A percentile compares a stretch with the other conserved stretches of the same genome.
These are phyloP conservation scores for Lutraria lutraria DNA, from an alignment of 2,888 invertebrate genomes.

Conservation along the genomic window DNA sequence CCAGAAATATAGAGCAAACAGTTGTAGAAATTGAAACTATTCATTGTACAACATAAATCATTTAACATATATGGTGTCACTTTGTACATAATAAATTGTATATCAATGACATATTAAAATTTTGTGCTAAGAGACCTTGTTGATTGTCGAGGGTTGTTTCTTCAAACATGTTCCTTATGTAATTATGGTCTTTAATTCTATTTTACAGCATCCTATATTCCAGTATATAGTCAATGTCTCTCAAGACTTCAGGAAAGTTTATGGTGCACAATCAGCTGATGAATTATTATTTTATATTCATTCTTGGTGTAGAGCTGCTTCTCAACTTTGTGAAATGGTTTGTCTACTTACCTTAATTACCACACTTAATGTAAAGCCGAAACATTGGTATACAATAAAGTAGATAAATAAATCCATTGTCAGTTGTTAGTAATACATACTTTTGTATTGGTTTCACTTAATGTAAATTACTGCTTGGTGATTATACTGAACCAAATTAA, in stretches of 20 bases:
- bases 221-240: constrained; percentile 55
- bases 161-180: background rate
- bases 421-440: too few relatives aligned
- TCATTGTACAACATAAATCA: too few relatives aligned
- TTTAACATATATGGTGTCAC: background rate
- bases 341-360: too few relatives aligned
- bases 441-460: too few relatives aligned
- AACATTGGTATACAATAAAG: too few relatives aligned
- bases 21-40: too few relatives aligned
- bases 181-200: background rate
- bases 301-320: constrained; percentile 49
- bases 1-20: background rate
- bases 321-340: constrained; percentile 48
- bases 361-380: too few relatives aligned
- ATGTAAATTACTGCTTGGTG: background rate
- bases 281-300: constrained; percentile 53
- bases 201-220: constrained; percentile 61
- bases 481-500: background rate
- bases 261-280: constrained; percentile 44
- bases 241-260: constrained; percentile 43
- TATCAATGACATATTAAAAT: background rate
- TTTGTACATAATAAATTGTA: background rate
- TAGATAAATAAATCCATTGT: too few relatives aligned
- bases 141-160: too few relatives aligned
- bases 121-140: too few relatives aligned